Percentiles rank a stretch among this genome's conserved stretches.
These are phyloP conservation scores for Metalampra italica DNA, from an alignment of 2,888 invertebrate genomes.

Conservation along the genomic window DNA sequence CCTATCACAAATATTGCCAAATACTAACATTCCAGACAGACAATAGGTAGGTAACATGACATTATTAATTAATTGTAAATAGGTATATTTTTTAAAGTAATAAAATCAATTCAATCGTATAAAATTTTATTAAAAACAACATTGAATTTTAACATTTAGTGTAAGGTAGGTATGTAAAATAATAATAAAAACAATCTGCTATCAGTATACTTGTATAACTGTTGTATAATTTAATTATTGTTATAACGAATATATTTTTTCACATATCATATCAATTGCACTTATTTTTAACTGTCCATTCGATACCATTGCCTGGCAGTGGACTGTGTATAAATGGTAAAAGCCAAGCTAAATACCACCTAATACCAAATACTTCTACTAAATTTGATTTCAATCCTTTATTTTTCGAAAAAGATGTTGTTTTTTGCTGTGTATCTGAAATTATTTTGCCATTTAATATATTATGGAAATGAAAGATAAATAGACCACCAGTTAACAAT, in stretches of 20 bases:
- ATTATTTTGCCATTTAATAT: slow-evolving; percentile 86
- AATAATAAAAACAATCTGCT: background rate
- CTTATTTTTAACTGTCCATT: slow-evolving; percentile 45
- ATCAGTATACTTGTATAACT: too few relatives aligned
- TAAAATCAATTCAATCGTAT: slow-evolving; percentile 2
- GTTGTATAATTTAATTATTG: too few relatives aligned
- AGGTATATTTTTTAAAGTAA: slow-evolving; percentile 8
- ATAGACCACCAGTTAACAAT: slow-evolving; percentile 81
- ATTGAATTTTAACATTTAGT: too few relatives aligned
- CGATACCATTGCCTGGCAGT: slow-evolving; percentile 86
- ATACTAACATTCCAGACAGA: slow-evolving; percentile 56
- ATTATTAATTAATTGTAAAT: slow-evolving; percentile 4
- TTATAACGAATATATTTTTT: background rate
- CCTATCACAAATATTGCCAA: slow-evolving; percentile 67
- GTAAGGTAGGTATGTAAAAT: too few relatives aligned
- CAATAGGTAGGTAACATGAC: slow-evolving; percentile 30
- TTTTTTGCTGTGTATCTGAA: slow-evolving; percentile 82
- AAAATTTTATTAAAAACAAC: slow-evolving; percentile 3
- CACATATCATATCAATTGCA: background rate
- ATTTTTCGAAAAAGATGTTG: slow-evolving; percentile 77
- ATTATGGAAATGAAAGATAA: slow-evolving; percentile 84
- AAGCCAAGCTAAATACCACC: slow-evolving; percentile 89
- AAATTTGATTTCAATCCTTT: slow-evolving; percentile 85
- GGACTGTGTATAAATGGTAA: slow-evolving; percentile 88
- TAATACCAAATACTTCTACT: slow-evolving; percentile 85